Evolutionary conservation across 1,140 invertebrate genomes (phyloP).

Genomic region (Phenacoccus solenopsis): DNA sequence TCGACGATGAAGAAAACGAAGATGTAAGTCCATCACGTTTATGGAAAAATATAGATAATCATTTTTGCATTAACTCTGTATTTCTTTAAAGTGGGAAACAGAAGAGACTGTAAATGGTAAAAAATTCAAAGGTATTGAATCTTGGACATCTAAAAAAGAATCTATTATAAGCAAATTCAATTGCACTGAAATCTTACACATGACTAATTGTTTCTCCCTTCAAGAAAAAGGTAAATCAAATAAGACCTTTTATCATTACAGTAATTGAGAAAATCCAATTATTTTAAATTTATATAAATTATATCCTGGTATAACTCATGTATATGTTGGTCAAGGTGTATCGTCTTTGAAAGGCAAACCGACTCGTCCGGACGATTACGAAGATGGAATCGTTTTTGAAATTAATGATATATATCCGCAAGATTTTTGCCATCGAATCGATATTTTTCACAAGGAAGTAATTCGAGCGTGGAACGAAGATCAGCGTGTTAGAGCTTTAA

Average conservation of each 20-base stretch:
- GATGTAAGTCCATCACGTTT: background rate
- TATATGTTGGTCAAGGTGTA: background rate
- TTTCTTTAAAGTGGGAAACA: background rate
- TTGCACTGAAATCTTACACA: background rate
- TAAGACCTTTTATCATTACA: background rate
- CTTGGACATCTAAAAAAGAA: background rate
- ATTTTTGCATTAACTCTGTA: background rate
- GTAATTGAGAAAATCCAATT: background rate
- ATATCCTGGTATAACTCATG: background rate
- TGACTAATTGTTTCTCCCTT: background rate
- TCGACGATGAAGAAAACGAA: background rate
- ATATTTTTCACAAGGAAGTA: constrained; percentile 79
- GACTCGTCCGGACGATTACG: background rate
- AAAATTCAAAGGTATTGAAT: background rate
- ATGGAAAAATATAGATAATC: background rate
- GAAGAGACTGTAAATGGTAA: background rate
- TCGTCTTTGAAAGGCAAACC: background rate
- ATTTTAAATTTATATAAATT: background rate
- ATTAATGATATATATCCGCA: constrained; percentile 81
- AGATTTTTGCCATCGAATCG: constrained; percentile 78
- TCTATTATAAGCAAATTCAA: background rate
- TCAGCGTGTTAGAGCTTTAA: constrained; percentile 87
- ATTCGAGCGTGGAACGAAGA: constrained; percentile 82
- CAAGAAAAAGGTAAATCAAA: background rate
- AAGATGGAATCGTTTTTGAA: constrained; percentile 35